phyloP scores from a whole-genome alignment of 2,113 vertebrate species.

The Callipepla squamata region DNA sequence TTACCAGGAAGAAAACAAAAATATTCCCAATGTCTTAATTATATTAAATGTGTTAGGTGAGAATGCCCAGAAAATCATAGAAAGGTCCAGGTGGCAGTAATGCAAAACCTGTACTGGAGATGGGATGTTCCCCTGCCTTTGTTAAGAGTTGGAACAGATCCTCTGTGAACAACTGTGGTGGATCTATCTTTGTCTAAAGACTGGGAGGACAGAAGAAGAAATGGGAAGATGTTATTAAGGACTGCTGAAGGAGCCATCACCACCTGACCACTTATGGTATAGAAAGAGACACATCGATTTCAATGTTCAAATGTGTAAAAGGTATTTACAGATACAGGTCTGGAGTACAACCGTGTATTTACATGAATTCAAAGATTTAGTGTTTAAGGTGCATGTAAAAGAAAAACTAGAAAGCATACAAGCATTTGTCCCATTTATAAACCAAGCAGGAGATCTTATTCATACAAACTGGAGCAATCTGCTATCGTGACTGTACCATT shows the following conservation, averaged over 20 bases:
- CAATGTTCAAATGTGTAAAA: background rate
- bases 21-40: background rate
- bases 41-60: accelerated
- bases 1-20: background rate
- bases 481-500: background rate
- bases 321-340: background rate
- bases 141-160: background rate
- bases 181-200: background rate
- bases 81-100: background rate
- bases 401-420: background rate
- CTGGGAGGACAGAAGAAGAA: background rate
- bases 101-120: background rate
- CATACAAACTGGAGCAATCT: background rate
- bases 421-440: background rate
- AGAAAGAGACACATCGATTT: background rate
- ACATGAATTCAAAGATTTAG: background rate
- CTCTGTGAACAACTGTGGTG: background rate
- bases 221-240: background rate
- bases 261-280: background rate
- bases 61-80: background rate
- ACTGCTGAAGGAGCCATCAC: background rate
- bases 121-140: background rate
- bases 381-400: background rate
- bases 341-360: background rate
- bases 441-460: background rate